Conservation (phyloP, 1,140 invertebrate genomes). For the Battus philenor region DNA sequence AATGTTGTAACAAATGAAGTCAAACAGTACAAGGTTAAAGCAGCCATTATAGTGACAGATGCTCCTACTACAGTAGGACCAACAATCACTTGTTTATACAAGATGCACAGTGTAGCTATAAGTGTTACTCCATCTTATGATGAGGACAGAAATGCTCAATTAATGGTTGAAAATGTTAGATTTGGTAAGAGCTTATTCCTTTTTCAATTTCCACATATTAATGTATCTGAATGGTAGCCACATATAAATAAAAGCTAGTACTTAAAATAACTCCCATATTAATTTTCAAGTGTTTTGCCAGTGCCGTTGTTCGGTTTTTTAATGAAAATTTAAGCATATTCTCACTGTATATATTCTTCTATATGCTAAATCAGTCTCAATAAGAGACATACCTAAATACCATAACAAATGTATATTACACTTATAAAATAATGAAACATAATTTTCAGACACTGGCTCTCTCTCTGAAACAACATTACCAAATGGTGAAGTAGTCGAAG, state of each 20-base stretch:
- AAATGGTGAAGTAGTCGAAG: conserved; percentile 40
- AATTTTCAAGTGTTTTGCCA: no score
- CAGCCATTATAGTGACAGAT: conserved; percentile 29
- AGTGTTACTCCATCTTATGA: conserved; percentile 56
- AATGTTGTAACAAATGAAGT: conserved; percentile 35
- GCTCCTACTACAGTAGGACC: conserved; percentile 31
- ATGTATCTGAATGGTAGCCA: background rate
- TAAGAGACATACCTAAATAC: no score
- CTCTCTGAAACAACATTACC: conserved; percentile 43
- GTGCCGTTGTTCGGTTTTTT: no score
- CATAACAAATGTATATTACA: no score
- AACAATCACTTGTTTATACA: conserved; percentile 54
- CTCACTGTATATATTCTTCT: no score
- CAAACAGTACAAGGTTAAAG: conserved; percentile 42
- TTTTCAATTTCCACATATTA: conserved; percentile 3
- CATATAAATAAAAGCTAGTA: background rate
- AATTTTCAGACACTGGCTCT: conserved; percentile 37
- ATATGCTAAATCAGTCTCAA: no score
- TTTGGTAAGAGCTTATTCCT: conserved; percentile 37
- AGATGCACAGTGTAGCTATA: conserved; percentile 47
- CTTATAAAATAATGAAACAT: background rate
- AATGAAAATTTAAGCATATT: no score
- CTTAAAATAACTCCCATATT: no score
- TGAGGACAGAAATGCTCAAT: conserved; percentile 49
- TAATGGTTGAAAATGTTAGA: conserved; percentile 54